Evolutionary conservation across 2,113 vertebrate species (phyloP).

Genomic region (Piaya cayana): DNA sequence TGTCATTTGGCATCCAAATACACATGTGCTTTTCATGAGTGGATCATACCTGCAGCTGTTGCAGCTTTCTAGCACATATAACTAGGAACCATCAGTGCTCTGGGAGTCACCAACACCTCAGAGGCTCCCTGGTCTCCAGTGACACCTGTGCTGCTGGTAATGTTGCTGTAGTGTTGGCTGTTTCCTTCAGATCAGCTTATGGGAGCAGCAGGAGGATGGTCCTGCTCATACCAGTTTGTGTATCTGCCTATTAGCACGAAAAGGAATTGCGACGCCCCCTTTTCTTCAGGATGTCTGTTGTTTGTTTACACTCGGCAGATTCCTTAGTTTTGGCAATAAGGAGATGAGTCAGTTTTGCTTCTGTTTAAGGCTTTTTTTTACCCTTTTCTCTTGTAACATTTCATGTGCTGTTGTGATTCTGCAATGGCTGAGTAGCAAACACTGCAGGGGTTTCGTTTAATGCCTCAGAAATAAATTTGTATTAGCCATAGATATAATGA

Average conservation of each 20-base stretch:
- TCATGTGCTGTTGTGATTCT: neutral
- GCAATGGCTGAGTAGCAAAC: neutral
- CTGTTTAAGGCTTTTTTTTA: constrained; percentile 41
- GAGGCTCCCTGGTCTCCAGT: neutral
- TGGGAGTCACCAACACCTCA: neutral
- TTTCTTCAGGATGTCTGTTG: constrained; percentile 41
- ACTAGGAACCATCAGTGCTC: neutral
- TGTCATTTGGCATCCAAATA: neutral
- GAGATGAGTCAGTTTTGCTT: constrained; percentile 62
- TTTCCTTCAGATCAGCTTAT: neutral
- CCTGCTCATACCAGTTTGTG: neutral
- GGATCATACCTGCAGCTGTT: neutral
- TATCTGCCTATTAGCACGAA: neutral
- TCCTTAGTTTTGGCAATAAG: constrained; percentile 50
- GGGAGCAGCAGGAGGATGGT: neutral
- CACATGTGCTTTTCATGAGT: fast-evolving
- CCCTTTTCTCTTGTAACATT: neutral
- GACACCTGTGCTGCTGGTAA: fast-evolving
- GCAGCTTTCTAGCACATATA: neutral
- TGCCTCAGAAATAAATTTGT: neutral
- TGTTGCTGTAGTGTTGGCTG: fast-evolving
- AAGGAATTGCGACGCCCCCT: neutral
- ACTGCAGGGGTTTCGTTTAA: neutral
- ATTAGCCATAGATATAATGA: neutral
- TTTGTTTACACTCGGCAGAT: neutral